Evolutionary conservation across 2,113 vertebrate species (phyloP).

Genomic region (Muscicapa adusta): DNA sequence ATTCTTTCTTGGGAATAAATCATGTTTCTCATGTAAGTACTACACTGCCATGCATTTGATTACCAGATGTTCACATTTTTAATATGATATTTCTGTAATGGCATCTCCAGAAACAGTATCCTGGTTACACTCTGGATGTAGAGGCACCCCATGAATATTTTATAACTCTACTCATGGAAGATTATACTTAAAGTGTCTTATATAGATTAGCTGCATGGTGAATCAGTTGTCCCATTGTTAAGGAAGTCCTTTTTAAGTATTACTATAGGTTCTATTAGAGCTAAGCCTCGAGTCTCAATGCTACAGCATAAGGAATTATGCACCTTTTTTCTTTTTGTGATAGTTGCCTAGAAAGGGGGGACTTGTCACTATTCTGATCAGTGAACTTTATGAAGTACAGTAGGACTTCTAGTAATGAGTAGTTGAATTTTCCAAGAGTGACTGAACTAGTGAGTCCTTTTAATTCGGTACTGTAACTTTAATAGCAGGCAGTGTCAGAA

Average conservation of each 20-base stretch:
- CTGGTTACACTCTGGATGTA: background rate
- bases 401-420: background rate
- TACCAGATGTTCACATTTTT: slow-evolving; percentile 54
- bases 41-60: slow-evolving; percentile 41
- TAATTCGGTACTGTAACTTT: background rate
- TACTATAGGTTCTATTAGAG: background rate
- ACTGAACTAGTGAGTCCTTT: background rate
- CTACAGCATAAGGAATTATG: background rate
- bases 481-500: background rate
- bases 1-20: slow-evolving; percentile 55
- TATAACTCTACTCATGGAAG: background rate
- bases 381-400: background rate
- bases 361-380: background rate
- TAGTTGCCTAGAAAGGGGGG: background rate
- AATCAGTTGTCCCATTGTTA: background rate
- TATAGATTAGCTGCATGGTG: background rate
- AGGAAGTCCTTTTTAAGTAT: background rate
- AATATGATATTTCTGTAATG: slow-evolving; percentile 39
- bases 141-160: slow-evolving; percentile 45
- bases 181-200: background rate
- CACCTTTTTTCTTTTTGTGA: background rate
- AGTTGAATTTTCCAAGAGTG: background rate
- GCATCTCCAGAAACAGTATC: slow-evolving; percentile 28
- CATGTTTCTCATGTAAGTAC: slow-evolving; percentile 42
- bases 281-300: background rate